phyloP scores from a whole-genome alignment of 2,888 invertebrate species.

The Watsonalla binaria region DNA sequence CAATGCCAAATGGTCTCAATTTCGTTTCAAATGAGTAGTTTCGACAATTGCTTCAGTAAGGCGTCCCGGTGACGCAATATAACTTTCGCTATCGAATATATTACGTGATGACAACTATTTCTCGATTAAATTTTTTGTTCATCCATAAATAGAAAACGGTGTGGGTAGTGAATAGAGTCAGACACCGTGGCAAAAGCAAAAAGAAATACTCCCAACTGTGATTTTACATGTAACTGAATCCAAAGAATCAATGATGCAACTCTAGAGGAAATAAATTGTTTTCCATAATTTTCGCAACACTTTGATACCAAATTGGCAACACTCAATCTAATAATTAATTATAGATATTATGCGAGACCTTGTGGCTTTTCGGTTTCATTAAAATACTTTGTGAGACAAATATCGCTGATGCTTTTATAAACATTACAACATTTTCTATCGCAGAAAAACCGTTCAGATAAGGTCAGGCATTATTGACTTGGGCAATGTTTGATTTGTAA shows the following conservation, averaged over 20 bases:
- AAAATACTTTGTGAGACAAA: constrained; percentile 1
- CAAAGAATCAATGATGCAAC: constrained; percentile 22
- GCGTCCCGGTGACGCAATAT: constrained; percentile 39
- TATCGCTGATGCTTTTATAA: constrained; percentile 5
- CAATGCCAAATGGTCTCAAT: background rate
- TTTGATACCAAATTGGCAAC: constrained; percentile 3
- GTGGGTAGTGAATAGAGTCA: constrained; percentile 36
- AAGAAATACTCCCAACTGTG: constrained; percentile 29
- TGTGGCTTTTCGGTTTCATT: background rate
- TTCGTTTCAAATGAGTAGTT: background rate
- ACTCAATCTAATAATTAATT: background rate
- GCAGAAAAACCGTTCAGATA: constrained; percentile 13
- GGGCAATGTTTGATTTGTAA: constrained; percentile 36
- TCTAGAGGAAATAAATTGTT: constrained; percentile 12
- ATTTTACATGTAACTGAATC: constrained; percentile 38
- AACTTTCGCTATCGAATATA: constrained; percentile 64
- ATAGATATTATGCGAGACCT: background rate
- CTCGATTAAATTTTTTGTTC: constrained; percentile 42
- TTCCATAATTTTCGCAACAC: constrained; percentile 2
- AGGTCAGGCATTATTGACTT: constrained; percentile 14
- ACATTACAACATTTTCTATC: constrained; percentile 13
- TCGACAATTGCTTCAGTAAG: background rate
- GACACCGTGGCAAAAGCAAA: constrained; percentile 50
- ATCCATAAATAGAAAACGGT: constrained; percentile 39
- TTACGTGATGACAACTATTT: constrained; percentile 59